Base-by-base conservation (phyloP, 2,888 invertebrate genomes). In the Microplitis deprimator region DNA sequence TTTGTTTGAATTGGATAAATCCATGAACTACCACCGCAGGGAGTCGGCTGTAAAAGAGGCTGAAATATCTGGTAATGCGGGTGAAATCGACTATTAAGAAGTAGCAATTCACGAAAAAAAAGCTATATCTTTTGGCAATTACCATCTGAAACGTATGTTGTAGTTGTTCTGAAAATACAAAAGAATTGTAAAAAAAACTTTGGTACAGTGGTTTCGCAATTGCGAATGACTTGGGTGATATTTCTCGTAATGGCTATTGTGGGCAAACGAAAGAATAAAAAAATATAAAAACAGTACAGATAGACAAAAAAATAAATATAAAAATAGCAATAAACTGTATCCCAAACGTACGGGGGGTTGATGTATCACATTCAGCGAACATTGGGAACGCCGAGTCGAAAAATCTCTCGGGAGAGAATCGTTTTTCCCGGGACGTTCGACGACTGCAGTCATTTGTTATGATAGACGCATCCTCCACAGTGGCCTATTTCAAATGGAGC, bases 401-500 rank as follows among this genome's bases (percentile, higher is more conserved):
- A 65, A 65, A 29, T 20, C 65, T 65, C 65, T 29, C 29, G 65
- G 65, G 65, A 65, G 65, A 65, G 38, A 65, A 65, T 65, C 65
- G 65, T 69, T 62, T 62, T 50, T 64, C 17, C 8, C 17, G 68
- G 50, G 20, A 69, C 68, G 59, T 69, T 64, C 64, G 62, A 77
- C 65, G 65, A 73, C 75, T 72, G 71, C 77, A 80, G 82, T 82
- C 77, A 78, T 82, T 81, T 79, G 79, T 82, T 81, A 81, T 81
- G 81, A 82, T 81, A 81, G 81, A 72, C 72, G 79, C 78, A 74
- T 76, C 68, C 41, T 77, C 68, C 67, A 74, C 79, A 80, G 79
- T 81, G 81, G 81, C 65, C 80, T 76, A 80, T 81, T 75, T 61
- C 68, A 70, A 39, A 60, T 61, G 62, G 64, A 67, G 70, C 67